Percentiles rank a stretch among this genome's conserved stretches.
Conservation (phyloP, 1,140 invertebrate genomes). For the Drosophila quadrilineata region DNA sequence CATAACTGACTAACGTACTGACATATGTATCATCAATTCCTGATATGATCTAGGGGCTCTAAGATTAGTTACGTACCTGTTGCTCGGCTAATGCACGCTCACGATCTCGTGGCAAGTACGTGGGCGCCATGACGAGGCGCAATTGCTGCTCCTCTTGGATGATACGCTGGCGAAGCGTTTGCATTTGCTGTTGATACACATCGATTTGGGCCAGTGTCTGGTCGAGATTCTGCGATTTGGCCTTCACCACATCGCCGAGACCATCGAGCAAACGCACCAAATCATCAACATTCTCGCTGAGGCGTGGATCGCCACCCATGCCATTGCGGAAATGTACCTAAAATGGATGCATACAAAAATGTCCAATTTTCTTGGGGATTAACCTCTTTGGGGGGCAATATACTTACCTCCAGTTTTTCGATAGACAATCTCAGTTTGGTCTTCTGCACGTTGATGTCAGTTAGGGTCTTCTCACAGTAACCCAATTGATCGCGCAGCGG, state of each 20-base stretch:
- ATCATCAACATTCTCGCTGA: conserved; percentile 87
- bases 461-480: conserved; percentile 91
- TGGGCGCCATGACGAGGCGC: conserved; percentile 89
- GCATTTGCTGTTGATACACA: conserved; percentile 93
- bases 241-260: conserved; percentile 85
- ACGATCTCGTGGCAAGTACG: conserved; percentile 90
- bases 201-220: conserved; percentile 92
- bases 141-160: conserved; percentile 93
- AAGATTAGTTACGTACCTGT: conserved; percentile 89
- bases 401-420: conserved; percentile 92
- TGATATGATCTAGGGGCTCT: neutral
- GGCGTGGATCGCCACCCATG: conserved; percentile 89
- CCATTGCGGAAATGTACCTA: conserved; percentile 94
- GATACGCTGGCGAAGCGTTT: conserved; percentile 90
- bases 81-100: conserved; percentile 93
- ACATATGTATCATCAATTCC: no score
- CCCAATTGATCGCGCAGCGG: conserved; percentile 92
- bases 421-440: conserved; percentile 95
- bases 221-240: conserved; percentile 88
- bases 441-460: conserved; percentile 93
- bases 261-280: conserved; percentile 85
- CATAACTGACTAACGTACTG: no score
- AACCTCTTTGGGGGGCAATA: neutral
- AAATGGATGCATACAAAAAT: conserved; percentile 4
- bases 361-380: no score